Base-by-base conservation (phyloP, 2,888 invertebrate species). In the Drosophila paranaensis region DNA sequence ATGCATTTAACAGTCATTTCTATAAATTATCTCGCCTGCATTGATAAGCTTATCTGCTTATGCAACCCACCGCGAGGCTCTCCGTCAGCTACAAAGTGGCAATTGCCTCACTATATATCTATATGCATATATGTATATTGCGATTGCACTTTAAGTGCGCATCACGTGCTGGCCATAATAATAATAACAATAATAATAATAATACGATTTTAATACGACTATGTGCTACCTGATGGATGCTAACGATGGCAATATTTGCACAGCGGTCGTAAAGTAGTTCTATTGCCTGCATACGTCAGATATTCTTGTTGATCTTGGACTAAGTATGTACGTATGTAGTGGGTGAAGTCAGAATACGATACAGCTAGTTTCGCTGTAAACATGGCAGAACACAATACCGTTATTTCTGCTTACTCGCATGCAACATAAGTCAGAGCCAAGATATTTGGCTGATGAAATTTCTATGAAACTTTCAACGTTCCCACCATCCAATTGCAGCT, bases 371-470 rank as follows among this genome's bases (percentile, higher is more conserved):
- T 37, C 8, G 53, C 35, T 1, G 51, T 61, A 56, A 65, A 54
- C 48, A 35, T 48, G 30, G 11, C 10, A 9, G 68, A 70, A 74
- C 39, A 20, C 2, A 45, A 69, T 63, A 60, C 37, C 39, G 2
- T 27, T 20, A 39, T 53, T 64, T 71, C 43, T 48, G 51, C 25
- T 10, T 51, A 39, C 6, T 58, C 56, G 60, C 69, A 63, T 69
- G 55, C 63, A 71, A 55, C 45, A 35, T 27, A 54, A 48, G 45
- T 9, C 20, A 13, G 13, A 43, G 48, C 16, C 30, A 43, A 43
- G 10, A 6, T 43, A 61, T 72, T 61, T 61, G 40, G 74, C 81
- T 82, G 82, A 82, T 70, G 84, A 81, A 82, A 82, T 81, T 58
- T 63, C 57, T 30, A 13, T 39, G 20, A 66, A 68, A 57, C 58